Base-by-base conservation (phyloP, 2,888 invertebrate genomes). In the Archips xylosteana region DNA sequence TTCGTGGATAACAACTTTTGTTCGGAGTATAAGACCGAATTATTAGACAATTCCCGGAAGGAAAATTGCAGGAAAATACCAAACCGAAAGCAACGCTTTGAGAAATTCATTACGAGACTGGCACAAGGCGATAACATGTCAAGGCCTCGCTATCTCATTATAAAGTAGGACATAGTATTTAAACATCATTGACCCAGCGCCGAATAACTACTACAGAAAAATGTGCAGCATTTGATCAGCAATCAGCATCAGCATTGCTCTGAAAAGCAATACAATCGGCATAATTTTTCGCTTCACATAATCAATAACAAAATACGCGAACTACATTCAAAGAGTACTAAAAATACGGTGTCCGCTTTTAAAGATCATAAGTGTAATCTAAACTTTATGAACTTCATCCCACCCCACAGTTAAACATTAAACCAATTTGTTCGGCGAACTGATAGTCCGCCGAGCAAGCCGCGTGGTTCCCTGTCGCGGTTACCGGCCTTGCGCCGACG, bases 401-500 rank as follows among this genome's bases (percentile, higher is more conserved):
- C 12, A n/a, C n/a, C n/a, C n/a, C n/a, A 12, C 32, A 32, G 10
- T 3, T 9, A 6, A 54, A 57, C 4, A 12, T 32, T 10, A 23
- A 54, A 45, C 23, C 45, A 62, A 23, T 62, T 62, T 45, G 45
- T 45, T 62, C 42, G 45, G 12, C 45, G 62, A 23, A 54, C 15
- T 54, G 54, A 23, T 62, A 62, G n/a, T 23, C 23, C 42, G 5
- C 42, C 62, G 42, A 15, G 23, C 23, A 45, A 23, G 63, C 32
- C 32, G 57, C 57, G 57, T 57, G 57, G 32, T 57, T 32, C 23
- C 47, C 47, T 32, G 32, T 23, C 63, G 63, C 45, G 42, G 15
- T 32, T 57, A 65, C 74, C 63, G 66, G 70, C 79, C 77, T 78
- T 79, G 80, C 80, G 80, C 78, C 75, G 78, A 74, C 77, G 81